Conservation (phyloP, 2,113 vertebrate genomes). For the Propithecus coquereli region DNA sequence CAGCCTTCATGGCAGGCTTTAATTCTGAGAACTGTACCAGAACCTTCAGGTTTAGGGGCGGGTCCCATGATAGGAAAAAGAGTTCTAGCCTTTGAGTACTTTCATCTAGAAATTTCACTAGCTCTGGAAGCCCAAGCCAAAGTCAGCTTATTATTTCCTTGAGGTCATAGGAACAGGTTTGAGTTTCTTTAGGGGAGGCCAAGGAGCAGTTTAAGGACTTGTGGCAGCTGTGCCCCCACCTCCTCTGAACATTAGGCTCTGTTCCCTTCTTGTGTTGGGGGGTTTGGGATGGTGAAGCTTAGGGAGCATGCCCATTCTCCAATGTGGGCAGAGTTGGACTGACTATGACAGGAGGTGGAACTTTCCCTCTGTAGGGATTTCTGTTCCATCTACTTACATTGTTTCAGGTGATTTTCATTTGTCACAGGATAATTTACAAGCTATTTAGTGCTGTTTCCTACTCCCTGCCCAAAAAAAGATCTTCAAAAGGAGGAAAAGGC, state of each 20-base stretch:
- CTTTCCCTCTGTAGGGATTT: not conserved
- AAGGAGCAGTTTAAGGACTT: not conserved
- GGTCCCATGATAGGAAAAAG: not conserved
- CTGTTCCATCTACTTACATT: not conserved
- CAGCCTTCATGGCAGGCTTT: not conserved
- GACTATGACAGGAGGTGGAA: not conserved
- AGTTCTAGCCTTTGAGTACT: not conserved
- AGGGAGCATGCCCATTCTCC: not conserved
- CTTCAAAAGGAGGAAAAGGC: not conserved
- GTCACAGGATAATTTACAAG: not conserved
- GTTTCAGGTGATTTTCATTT: not conserved
- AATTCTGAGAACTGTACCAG: not conserved
- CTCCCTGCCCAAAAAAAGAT: not conserved
- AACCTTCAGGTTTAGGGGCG: not conserved
- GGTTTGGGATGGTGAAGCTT: accelerated
- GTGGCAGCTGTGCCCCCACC: not conserved
- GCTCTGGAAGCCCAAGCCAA: not conserved
- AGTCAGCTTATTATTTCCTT: not conserved
- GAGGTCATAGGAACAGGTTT: not conserved
- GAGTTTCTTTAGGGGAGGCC: not conserved
- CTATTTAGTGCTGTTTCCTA: not conserved
- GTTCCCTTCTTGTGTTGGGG: not conserved
- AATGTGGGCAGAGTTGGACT: not conserved
- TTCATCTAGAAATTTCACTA: not conserved
- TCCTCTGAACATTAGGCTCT: not conserved